A percentile compares a stretch with the other conserved stretches of the same genome.
Evolutionary conservation across 2,113 vertebrate species (phyloP).

Genomic region (Limanda limanda): DNA sequence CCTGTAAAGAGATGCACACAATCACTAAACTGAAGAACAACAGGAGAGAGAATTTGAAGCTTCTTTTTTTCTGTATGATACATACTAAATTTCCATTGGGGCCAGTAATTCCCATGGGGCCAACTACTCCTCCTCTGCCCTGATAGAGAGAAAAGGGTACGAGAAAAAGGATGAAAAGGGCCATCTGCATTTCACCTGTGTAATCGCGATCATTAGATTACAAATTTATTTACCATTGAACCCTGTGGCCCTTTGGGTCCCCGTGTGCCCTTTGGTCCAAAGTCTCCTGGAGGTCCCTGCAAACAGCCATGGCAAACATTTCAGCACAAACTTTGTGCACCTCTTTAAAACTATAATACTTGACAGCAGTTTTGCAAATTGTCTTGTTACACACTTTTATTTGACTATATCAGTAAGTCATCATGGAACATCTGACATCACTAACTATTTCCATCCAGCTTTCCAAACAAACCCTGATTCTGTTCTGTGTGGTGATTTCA

Average conservation of each 20-base stretch:
- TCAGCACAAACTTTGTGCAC: background rate
- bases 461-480: conserved; percentile 15
- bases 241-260: conserved; percentile 94
- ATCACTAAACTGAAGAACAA: conserved; percentile 23
- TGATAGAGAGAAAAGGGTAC: conserved; percentile 61
- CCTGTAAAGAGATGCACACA: conserved; percentile 80
- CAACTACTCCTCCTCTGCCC: conserved; percentile 90
- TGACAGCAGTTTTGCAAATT: background rate
- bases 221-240: conserved; percentile 76
- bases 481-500: conserved; percentile 15
- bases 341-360: background rate
- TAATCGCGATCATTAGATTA: background rate
- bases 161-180: background rate
- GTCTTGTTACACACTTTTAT: background rate
- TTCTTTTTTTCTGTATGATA: conserved; percentile 38
- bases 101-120: conserved; percentile 89
- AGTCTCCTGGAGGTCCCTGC: conserved; percentile 92
- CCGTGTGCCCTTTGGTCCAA: conserved; percentile 92
- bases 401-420: background rate
- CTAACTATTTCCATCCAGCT: conserved; percentile 26
- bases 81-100: conserved; percentile 89
- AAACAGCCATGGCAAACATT: conserved; percentile 24
- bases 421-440: conserved; percentile 7
- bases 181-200: background rate
- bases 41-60: background rate